phyloP scores from a whole-genome alignment of 2,888 invertebrate genomes.

The Horisme vitalbata region DNA sequence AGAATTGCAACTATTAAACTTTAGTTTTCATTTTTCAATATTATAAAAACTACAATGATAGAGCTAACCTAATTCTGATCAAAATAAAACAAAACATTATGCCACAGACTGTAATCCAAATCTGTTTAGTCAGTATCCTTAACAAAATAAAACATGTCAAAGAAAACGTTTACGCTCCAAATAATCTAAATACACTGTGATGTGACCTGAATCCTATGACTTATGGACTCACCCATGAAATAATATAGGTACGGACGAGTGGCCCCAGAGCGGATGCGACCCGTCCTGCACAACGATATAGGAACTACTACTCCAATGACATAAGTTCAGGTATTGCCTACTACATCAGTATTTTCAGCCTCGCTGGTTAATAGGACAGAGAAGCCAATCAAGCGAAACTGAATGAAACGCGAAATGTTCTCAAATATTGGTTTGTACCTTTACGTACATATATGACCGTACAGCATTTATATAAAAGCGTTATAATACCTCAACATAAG shows the following conservation, averaged over 20 bases:
- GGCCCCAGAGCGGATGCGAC: slow-evolving; percentile 52
- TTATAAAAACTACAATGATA: too few relatives aligned
- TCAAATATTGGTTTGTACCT: slow-evolving; percentile 15
- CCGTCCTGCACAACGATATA: slow-evolving; percentile 45
- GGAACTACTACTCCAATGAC: slow-evolving; percentile 47
- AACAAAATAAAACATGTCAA: neutral
- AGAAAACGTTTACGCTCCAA: slow-evolving; percentile 33
- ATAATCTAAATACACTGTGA: slow-evolving; percentile 37
- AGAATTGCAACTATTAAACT: too few relatives aligned
- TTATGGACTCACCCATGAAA: slow-evolving; percentile 62
- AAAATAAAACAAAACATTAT: too few relatives aligned
- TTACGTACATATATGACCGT: too few relatives aligned
- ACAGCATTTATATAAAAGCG: too few relatives aligned
- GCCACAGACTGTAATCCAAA: too few relatives aligned
- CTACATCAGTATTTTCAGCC: slow-evolving; percentile 49
- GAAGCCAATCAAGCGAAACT: slow-evolving; percentile 55
- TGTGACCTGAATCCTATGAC: slow-evolving; percentile 39
- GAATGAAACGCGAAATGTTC: slow-evolving; percentile 4
- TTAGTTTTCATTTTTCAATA: too few relatives aligned
- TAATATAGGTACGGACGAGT: slow-evolving; percentile 42
- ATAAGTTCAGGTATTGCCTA: slow-evolving; percentile 45
- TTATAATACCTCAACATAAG: too few relatives aligned
- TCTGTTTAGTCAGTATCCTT: neutral
- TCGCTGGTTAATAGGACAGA: slow-evolving; percentile 64
- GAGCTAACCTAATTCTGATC: too few relatives aligned